Conservation (phyloP, 92 coral and sea anemone genomes). For the Umimayanthus kanabou region DNA sequence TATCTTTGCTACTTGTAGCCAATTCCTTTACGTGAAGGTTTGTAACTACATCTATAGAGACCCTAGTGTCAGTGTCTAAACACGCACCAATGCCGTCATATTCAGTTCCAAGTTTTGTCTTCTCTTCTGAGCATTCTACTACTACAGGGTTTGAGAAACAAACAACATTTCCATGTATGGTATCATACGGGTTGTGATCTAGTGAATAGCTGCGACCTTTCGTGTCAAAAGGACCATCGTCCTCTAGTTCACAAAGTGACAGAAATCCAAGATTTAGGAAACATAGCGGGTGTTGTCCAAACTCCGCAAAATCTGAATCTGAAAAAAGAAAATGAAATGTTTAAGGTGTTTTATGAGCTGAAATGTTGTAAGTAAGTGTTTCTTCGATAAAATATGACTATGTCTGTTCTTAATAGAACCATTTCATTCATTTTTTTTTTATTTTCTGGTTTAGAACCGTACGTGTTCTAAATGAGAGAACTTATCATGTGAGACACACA, state of each 20-base stretch:
- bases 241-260: slow-evolving; percentile 23
- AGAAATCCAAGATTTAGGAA: slow-evolving; percentile 30
- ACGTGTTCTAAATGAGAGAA: no score
- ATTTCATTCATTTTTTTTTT: no score
- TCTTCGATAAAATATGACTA: no score
- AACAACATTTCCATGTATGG: neutral
- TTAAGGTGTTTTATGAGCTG: no score
- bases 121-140: neutral
- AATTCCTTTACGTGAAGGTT: no score
- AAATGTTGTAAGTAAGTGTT: no score
- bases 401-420: no score
- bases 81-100: neutral
- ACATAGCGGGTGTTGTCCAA: slow-evolving; percentile 6
- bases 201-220: neutral
- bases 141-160: slow-evolving; percentile 34
- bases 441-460: no score
- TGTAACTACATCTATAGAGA: neutral
- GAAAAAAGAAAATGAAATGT: no score
- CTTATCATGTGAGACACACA: neutral
- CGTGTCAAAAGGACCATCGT: no score
- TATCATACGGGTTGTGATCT: neutral
- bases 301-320: neutral
- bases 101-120: neutral
- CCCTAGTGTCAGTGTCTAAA: neutral
- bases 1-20: neutral